phyloP scores from a whole-genome alignment of 2,888 invertebrate genomes.

The Cephus nigrinus region DNA sequence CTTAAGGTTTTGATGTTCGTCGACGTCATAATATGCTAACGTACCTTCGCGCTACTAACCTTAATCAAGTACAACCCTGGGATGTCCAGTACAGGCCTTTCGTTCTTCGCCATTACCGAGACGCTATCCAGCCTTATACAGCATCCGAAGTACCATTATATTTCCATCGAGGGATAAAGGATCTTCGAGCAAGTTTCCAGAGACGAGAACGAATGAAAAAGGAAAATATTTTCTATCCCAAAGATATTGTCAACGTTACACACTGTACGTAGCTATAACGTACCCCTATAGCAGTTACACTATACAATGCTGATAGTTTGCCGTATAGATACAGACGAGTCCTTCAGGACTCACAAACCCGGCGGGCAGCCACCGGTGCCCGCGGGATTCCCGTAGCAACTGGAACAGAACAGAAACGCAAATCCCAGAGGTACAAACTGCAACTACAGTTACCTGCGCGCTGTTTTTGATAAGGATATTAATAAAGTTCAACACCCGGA shows the following conservation, averaged over 20 bases:
- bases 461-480: conserved; percentile 61
- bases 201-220: neutral
- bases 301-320: conserved; percentile 47
- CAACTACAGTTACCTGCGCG: conserved; percentile 46
- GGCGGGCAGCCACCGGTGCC: conserved; percentile 51
- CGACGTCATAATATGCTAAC: conserved; percentile 51
- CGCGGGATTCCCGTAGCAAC: conserved; percentile 47
- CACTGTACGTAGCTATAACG: neutral
- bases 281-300: neutral
- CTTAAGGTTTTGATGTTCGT: conserved; percentile 43
- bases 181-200: neutral
- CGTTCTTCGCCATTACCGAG: neutral
- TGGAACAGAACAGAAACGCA: conserved; percentile 22
- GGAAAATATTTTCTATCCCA: neutral
- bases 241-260: neutral
- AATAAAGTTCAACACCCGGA: conserved; percentile 52
- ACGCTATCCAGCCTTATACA: neutral
- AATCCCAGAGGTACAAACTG: conserved; percentile 36
- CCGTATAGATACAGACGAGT: conserved; percentile 53
- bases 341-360: conserved; percentile 59
- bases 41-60: conserved; percentile 35
- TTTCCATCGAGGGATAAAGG: neutral
- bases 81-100: conserved; percentile 20
- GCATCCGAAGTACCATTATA: neutral
- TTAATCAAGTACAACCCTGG: conserved; percentile 50